Evolutionary conservation across 2,113 vertebrate species (phyloP).

Genomic region (Ancistrus triradiatus): DNA sequence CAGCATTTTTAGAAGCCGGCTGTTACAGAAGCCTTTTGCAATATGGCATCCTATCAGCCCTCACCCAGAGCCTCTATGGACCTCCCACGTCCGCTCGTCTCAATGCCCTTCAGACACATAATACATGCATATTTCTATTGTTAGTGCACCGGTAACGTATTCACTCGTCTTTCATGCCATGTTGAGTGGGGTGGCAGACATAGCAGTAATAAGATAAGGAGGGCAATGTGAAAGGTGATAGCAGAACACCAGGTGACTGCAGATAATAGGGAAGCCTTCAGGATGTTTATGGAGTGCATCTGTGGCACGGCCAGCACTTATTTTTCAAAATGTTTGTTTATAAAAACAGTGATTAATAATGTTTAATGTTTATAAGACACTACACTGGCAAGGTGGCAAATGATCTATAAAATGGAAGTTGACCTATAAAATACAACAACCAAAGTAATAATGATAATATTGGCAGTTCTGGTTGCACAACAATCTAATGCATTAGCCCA

Average conservation of each 20-base stretch:
- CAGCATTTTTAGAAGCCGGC: conserved; percentile 61
- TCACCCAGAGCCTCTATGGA: conserved; percentile 25
- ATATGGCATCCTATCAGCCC: conserved; percentile 52
- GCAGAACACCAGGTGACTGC: not conserved
- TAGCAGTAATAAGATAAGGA: conserved; percentile 4
- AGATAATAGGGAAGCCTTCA: not conserved
- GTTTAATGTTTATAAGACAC: no score
- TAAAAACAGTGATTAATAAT: no score
- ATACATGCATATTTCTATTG: conserved; percentile 34
- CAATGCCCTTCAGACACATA: conserved; percentile 64
- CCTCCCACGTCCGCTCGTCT: conserved; percentile 54
- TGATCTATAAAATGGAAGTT: no score
- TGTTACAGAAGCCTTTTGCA: conserved; percentile 64
- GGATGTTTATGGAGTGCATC: not conserved
- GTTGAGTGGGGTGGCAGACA: conserved; percentile 13
- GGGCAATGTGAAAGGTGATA: not conserved
- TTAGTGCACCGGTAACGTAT: conserved; percentile 19
- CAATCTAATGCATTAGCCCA: no score
- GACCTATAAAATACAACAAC: no score
- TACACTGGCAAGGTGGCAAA: no score
- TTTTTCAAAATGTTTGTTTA: no score
- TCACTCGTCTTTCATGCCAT: conserved; percentile 16
- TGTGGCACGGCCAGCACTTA: no score
- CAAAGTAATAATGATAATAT: no score
- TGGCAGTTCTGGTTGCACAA: no score